Evolutionary conservation across 2,797 vertebrate genomes (phyloP).

Genomic region (Mionectes olivaceus): DNA sequence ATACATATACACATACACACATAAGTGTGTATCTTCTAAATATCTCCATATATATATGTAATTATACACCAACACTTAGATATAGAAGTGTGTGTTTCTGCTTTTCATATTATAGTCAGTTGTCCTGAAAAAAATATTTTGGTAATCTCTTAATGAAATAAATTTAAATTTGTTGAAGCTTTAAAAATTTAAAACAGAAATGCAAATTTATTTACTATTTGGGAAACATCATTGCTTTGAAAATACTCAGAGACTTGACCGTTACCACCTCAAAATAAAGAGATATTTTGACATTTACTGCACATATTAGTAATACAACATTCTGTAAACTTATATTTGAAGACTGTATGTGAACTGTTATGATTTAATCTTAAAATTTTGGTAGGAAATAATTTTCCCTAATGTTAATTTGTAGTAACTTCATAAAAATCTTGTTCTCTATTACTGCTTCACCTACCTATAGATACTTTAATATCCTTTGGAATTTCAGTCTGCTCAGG

Average conservation of each 20-base stretch:
- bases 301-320: not conserved
- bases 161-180: not conserved
- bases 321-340: not conserved
- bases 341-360: not conserved
- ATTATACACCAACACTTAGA: not conserved
- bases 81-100: not conserved
- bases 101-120: not conserved
- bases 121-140: not conserved
- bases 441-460: not conserved
- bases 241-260: not conserved
- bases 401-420: not conserved
- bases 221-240: not conserved
- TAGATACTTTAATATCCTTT: not conserved
- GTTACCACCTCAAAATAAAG: not conserved
- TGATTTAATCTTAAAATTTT: not conserved
- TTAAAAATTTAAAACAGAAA: not conserved
- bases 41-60: not conserved
- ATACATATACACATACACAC: rapidly evolving
- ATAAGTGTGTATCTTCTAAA: not conserved
- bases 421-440: not conserved
- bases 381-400: not conserved
- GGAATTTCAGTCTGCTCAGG: not conserved
- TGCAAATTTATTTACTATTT: not conserved
- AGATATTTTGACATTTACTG: not conserved
- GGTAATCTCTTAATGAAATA: not conserved